phyloP scores from a whole-genome alignment of 2,888 invertebrate species.

The Drosophila melanosoma region DNA sequence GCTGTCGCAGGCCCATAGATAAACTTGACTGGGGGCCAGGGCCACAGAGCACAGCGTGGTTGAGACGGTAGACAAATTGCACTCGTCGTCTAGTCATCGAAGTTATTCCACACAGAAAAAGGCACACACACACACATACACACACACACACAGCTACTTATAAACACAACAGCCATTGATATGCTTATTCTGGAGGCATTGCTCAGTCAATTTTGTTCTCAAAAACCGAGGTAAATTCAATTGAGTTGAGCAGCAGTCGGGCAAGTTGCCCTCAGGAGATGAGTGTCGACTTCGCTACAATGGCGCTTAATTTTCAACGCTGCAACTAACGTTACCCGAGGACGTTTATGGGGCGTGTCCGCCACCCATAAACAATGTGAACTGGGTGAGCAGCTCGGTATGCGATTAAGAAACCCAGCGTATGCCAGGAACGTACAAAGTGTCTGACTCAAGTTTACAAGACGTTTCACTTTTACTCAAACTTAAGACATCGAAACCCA shows the following conservation, averaged over 20 bases:
- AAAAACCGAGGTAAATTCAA: conserved; percentile 77
- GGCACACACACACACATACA: conserved; percentile 5
- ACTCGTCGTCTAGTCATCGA: conserved; percentile 48
- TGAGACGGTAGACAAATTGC: conserved; percentile 70
- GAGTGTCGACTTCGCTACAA: conserved; percentile 56
- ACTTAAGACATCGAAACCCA: conserved; percentile 52
- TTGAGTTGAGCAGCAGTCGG: conserved; percentile 59
- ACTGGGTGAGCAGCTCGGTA: conserved; percentile 4
- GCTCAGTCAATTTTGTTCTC: conserved; percentile 64
- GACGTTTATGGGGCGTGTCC: conserved; percentile 5
- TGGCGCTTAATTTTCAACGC: conserved; percentile 71
- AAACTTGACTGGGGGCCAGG: conserved; percentile 38
- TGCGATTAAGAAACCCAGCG: conserved; percentile 21
- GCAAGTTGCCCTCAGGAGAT: conserved; percentile 34
- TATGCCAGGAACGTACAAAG: conserved; percentile 7
- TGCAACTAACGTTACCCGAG: conserved; percentile 43
- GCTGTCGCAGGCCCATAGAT: conserved; percentile 35
- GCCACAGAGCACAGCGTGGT: conserved; percentile 23
- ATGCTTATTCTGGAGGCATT: conserved; percentile 44
- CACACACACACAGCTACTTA: conserved; percentile 11
- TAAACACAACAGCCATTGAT: conserved; percentile 45
- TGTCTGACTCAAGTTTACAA: conserved; percentile 61
- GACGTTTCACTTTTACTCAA: conserved; percentile 71
- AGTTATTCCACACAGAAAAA: conserved; percentile 25
- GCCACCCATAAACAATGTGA: conserved; percentile 4